Base-by-base conservation (phyloP, 2,113 vertebrate species). In the Heterotilapia buettikoferi region DNA sequence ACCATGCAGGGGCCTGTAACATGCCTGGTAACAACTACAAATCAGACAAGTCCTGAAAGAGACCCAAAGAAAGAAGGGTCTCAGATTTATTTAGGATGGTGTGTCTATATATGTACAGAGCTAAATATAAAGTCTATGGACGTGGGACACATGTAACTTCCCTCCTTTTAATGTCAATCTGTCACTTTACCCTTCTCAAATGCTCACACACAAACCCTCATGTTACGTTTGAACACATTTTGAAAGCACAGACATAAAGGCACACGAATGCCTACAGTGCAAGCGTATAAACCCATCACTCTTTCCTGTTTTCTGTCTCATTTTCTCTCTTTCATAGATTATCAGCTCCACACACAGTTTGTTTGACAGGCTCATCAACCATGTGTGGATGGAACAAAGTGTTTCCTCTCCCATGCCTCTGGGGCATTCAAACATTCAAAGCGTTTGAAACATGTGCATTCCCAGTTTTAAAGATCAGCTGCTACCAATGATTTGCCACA, bases 331-430 rank as follows among this genome's bases (percentile, higher is more conserved):
- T 47, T 79, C 33, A 18, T 76, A 61, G 66, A 68, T 82, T 84
- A 82, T 83, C 52, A 26, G 31, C 84, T 71, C 86, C 90, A 85
- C 93, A 91, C 93, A 94, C 92, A 47, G 87, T 94, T 85, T 95
- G 93, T 94, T 93, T 94, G 93, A 95, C 93, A 93, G 86, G 56
- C 43, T 36, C 53, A 82, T 93, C 84, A 82, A 88, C 83, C 56
- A 38, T 16, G 9, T 92, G 63, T 29, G 66, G 84, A 84, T 31
- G 57, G 68, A 43, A 80, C n/a, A 82, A 80, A 86, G 52, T 52
- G 84, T 85, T 85, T 82, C 84, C 63, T 89, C 80, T 40, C n/a
- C 26, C 84, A 3, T 84, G 84, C 80, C 87, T 93, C 53, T 57
- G 78, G 66, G 86, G 31, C 24, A 40, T 88, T 86, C 54, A 76